These are phyloP conservation scores for Stenoptilia bipunctidactyla DNA, from an alignment of 2,888 invertebrate genomes.

Conservation along the genomic window DNA sequence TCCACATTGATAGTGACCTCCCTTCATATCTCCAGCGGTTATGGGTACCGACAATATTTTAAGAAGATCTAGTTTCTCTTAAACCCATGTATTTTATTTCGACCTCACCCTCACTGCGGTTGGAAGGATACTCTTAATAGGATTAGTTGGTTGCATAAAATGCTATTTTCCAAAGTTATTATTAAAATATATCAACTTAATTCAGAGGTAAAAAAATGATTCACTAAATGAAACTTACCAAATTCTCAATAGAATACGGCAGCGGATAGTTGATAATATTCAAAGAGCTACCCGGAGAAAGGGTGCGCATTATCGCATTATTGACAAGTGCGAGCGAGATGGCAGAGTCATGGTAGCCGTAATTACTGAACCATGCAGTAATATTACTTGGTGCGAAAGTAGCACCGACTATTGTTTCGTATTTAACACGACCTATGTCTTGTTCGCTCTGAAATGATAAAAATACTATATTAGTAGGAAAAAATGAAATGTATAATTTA, in stretches of 20 bases:
- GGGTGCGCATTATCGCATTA: conserved; percentile 71
- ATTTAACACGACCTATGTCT: conserved; percentile 49
- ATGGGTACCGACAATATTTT: no score
- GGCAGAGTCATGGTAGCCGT: conserved; percentile 82
- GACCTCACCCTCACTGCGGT: no score
- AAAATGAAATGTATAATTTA: no score
- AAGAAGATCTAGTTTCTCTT: no score
- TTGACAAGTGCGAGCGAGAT: conserved; percentile 75
- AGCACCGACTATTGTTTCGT: conserved; percentile 71
- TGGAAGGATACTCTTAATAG: no score
- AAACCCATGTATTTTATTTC: no score
- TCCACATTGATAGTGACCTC: no score
- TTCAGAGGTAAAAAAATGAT: background rate
- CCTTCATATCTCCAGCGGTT: no score
- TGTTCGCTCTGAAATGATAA: conserved; percentile 29
- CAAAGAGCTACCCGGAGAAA: conserved; percentile 50
- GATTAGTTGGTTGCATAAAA: no score
- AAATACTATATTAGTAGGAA: no score
- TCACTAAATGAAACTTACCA: conserved; percentile 41
- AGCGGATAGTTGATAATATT: conserved; percentile 76
- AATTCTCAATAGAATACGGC: conserved; percentile 74
- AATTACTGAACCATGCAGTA: conserved; percentile 83
- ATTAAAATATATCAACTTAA: no score
- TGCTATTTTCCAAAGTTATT: no score
- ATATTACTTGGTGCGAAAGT: conserved; percentile 57